phyloP scores from a whole-genome alignment of 2,113 vertebrate species.

The Electrona antarctica region DNA sequence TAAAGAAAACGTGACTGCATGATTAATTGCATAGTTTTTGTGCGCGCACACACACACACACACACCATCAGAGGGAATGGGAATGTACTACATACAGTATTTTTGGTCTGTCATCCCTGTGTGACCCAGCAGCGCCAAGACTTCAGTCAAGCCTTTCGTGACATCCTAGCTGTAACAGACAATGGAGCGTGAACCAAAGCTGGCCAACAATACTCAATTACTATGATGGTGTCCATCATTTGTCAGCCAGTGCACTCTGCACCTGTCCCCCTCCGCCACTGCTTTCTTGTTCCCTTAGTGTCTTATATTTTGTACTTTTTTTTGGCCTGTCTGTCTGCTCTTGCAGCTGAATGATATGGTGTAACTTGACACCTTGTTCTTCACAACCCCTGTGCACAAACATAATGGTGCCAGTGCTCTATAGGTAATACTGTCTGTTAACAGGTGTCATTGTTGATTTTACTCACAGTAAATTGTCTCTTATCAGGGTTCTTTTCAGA shows the following conservation, averaged over 20 bases:
- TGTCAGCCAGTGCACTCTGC: constrained; percentile 30
- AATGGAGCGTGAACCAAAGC: constrained; percentile 17
- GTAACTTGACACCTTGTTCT: constrained; percentile 27
- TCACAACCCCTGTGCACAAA: constrained; percentile 14
- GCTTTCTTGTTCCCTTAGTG: constrained; percentile 2
- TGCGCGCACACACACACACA: too few relatives aligned
- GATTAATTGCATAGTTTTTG: too few relatives aligned
- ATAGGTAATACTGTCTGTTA: constrained; percentile 3
- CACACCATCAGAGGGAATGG: too few relatives aligned
- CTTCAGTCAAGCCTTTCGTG: constrained; percentile 6
- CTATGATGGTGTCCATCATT: constrained; percentile 36
- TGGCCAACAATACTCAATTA: constrained; percentile 22
- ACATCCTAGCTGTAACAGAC: constrained; percentile 1
- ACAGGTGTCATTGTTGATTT: constrained; percentile 10
- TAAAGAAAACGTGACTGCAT: too few relatives aligned
- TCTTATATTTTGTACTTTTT: constrained; percentile 37
- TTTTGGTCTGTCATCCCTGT: not conserved
- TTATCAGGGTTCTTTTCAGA: not conserved
- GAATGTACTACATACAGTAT: too few relatives aligned
- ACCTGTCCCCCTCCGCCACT: constrained; percentile 26
- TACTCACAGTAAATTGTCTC: not conserved
- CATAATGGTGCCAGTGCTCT: not conserved
- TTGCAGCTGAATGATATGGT: constrained; percentile 12
- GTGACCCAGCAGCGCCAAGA: not conserved
- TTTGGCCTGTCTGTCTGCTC: constrained; percentile 14